These are phyloP conservation scores for Halyomorpha halys DNA, from an alignment of 1,140 invertebrate genomes.

Conservation along the genomic window DNA sequence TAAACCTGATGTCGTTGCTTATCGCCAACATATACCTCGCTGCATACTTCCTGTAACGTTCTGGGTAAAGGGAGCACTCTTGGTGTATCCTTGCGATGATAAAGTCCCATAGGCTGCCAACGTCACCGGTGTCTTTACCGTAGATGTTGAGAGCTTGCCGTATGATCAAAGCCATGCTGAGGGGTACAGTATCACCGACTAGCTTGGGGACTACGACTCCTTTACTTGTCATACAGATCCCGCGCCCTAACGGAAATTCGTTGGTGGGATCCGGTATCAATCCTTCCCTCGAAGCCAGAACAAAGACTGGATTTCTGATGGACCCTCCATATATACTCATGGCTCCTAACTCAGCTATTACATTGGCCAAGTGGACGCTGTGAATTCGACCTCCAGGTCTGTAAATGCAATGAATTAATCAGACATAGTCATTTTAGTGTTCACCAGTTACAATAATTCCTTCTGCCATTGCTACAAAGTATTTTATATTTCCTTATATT, in stretches of 20 bases:
- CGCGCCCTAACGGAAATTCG: conserved; percentile 39
- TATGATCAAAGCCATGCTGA: conserved; percentile 51
- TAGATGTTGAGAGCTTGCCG: conserved; percentile 42
- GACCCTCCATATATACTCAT: conserved; percentile 53
- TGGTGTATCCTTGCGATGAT: conserved; percentile 16
- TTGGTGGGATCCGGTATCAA: conserved; percentile 40
- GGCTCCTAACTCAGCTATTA: conserved; percentile 60
- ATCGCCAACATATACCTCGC: conserved; percentile 13
- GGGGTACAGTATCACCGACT: conserved; percentile 48
- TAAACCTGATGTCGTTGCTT: conserved; percentile 18
- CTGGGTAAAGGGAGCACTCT: conserved; percentile 15
- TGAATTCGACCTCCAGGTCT: conserved; percentile 62
- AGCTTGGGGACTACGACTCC: conserved; percentile 49
- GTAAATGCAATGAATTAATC: background rate
- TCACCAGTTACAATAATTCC: no score
- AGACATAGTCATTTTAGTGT: no score
- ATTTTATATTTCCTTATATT: no score
- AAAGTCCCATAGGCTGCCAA: conserved; percentile 15
- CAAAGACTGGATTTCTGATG: conserved; percentile 51
- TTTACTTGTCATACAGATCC: conserved; percentile 53
- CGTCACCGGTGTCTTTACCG: background rate
- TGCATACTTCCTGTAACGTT: conserved; percentile 11
- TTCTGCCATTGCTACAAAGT: no score
- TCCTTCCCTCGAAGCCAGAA: conserved; percentile 51
- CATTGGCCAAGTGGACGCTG: conserved; percentile 59